Base-by-base conservation (phyloP, 2,888 invertebrate genomes). In the Drosophila anceps region DNA sequence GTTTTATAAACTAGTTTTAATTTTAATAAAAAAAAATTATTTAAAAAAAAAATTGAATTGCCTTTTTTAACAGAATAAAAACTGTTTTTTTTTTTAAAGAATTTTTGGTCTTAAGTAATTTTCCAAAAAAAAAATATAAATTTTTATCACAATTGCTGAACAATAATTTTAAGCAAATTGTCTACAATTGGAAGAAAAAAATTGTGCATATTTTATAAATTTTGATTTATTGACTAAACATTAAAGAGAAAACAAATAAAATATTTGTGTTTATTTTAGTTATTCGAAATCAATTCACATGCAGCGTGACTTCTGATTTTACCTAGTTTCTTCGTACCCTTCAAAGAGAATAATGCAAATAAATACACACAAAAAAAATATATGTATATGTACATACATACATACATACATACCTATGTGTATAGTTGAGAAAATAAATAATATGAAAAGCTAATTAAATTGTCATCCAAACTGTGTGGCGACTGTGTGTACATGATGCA, bases 261-360 rank as follows among this genome's bases (percentile, higher is more conserved):
- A 53, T 39, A 69, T 66, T 55, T 64, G 39, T 82, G 85, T 84
- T 84, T 70, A 55, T 65, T 76, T 69, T 55, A 60, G 48, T 60
- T 50, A 85, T 88, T 77, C 88, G 18, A 65, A 37, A 51, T 75
- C 59, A 85, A 90, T 90, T 88, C 63, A 88, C 88, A 50, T 69
- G 41, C 65, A 54, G 20, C 59, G 67, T 67, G 84, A 80, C 72
- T 68, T 41, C 60, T 39, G 57, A 50, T 50, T 62, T 55, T 63
- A 41, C 50, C 44, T 24, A 50, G 65, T 61, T 61, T 46, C 35
- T 4, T 18, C 33, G n/a, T 64, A n/a, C 50, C 51, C 44, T 58
- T 54, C 51, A 69, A 66, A 64, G 59, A 53, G 60, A 55, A 63
- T 66, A 74, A 59, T 63, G 69, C 55, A 69, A 86, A 83, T 77